These are phyloP conservation scores for Hemibagrus guttatus DNA, from an alignment of 2,797 vertebrate genomes.

Conservation along the genomic window DNA sequence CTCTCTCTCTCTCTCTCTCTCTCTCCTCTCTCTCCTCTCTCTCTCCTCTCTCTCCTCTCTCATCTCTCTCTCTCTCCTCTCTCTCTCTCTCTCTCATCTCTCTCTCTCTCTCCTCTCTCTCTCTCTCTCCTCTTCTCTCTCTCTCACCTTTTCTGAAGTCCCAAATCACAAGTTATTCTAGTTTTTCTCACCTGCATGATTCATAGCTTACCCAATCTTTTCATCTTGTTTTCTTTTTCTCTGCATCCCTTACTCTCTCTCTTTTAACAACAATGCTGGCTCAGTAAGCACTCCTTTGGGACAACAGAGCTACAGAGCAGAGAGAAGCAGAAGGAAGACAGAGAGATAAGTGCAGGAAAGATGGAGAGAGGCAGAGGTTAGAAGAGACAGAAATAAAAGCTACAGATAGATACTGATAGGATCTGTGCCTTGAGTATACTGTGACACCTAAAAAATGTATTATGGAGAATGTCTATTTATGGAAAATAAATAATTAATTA, in stretches of 20 bases:
- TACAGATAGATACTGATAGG: not conserved
- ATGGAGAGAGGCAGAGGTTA: conserved; percentile 31
- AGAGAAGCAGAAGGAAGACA: conserved; percentile 28
- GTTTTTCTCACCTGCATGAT: conserved; percentile 30
- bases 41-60: too few species aligned
- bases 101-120: conserved; percentile 4
- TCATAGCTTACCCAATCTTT: conserved; percentile 35
- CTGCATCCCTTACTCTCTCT: conserved; percentile 1
- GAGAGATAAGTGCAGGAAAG: conserved; percentile 24
- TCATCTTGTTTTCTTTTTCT: conserved; percentile 28
- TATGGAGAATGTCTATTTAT: not conserved
- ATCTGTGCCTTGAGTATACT: not conserved
- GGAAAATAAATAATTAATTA: not conserved
- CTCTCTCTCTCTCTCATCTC: conserved; percentile 4
- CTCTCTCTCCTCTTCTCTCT: not conserved
- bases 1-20: conserved; percentile 6
- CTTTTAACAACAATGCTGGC: conserved; percentile 30
- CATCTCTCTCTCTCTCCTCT: conserved; percentile 1
- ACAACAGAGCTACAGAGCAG: conserved; percentile 17
- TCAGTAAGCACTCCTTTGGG: conserved; percentile 43
- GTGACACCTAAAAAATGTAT: not conserved
- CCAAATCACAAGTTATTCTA: conserved; percentile 2
- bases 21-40: too few species aligned
- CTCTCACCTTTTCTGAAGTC: not conserved
- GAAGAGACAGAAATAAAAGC: conserved; percentile 26